These are phyloP conservation scores for Mythimna ferrago DNA, from an alignment of 2,888 invertebrate genomes.

Conservation along the genomic window DNA sequence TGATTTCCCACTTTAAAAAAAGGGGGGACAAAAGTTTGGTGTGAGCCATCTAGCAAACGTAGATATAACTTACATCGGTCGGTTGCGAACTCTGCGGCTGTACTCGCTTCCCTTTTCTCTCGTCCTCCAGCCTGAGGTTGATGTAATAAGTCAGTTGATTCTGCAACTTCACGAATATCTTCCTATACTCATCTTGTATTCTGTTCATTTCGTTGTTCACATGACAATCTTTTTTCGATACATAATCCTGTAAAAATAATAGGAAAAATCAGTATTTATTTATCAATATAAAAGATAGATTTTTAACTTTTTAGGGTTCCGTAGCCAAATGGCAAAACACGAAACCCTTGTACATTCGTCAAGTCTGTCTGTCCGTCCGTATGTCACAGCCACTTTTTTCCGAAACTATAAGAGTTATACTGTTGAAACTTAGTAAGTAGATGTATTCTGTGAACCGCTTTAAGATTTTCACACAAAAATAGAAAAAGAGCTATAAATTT, in stretches of 20 bases:
- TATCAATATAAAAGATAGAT: not conserved
- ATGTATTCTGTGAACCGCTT: no score
- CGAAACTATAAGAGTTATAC: no score
- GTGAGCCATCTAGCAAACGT: not conserved
- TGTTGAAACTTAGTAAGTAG: no score
- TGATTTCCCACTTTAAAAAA: no score
- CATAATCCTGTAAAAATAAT: slow-evolving; percentile 87
- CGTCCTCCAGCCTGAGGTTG: slow-evolving; percentile 84
- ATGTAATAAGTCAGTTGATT: slow-evolving; percentile 87
- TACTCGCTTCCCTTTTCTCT: slow-evolving; percentile 69
- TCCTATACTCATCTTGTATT: slow-evolving; percentile 91
- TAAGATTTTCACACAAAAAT: no score
- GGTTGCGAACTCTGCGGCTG: slow-evolving; percentile 69
- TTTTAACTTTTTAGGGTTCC: no score
- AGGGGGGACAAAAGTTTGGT: not conserved
- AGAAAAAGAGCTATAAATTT: no score
- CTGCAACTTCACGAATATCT: slow-evolving; percentile 89
- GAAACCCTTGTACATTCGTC: no score
- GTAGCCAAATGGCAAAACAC: no score
- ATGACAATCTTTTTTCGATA: slow-evolving; percentile 92
- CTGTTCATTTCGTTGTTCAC: slow-evolving; percentile 92
- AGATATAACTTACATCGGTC: slow-evolving; percentile 74
- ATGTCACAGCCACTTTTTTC: no score
- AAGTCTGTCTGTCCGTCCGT: no score
- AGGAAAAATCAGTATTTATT: not conserved